phyloP scores from a whole-genome alignment of 2,888 invertebrate species.

The Lasius platythorax region DNA sequence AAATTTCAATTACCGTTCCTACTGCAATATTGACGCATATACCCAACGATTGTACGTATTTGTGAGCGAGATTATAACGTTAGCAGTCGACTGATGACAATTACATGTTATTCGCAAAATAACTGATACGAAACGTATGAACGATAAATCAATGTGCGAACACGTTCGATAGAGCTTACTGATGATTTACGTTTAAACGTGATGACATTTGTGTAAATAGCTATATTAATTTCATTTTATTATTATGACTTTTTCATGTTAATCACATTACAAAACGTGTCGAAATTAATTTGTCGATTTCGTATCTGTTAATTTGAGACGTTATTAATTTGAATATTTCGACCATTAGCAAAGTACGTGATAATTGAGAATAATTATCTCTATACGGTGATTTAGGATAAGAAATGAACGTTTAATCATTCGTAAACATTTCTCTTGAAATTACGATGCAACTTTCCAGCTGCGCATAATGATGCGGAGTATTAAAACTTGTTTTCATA shows the following conservation, averaged over 20 bases:
- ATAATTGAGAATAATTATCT: conserved; percentile 1
- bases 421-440: conserved; percentile 30
- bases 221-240: conserved; percentile 8
- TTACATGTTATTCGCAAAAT: not conserved
- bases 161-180: conserved; percentile 9
- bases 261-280: not conserved
- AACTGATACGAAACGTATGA: not conserved
- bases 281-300: conserved; percentile 15
- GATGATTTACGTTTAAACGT: not conserved
- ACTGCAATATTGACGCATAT: not conserved
- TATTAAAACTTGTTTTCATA: conserved; percentile 35
- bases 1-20: conserved; percentile 31
- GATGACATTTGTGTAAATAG: not conserved
- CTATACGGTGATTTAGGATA: not conserved
- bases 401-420: not conserved
- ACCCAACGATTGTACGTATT: not conserved
- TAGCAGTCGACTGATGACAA: not conserved
- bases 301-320: not conserved
- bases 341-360: not conserved
- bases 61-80: conserved; percentile 24
- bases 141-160: not conserved
- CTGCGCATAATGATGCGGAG: not conserved
- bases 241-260: not conserved
- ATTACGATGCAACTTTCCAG: conserved; percentile 15
- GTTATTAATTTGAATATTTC: conserved; percentile 9